A percentile compares a stretch with the other conserved stretches of the same genome.
Conservation (phyloP, 2,888 invertebrate genomes). For the Campoplex nolae region DNA sequence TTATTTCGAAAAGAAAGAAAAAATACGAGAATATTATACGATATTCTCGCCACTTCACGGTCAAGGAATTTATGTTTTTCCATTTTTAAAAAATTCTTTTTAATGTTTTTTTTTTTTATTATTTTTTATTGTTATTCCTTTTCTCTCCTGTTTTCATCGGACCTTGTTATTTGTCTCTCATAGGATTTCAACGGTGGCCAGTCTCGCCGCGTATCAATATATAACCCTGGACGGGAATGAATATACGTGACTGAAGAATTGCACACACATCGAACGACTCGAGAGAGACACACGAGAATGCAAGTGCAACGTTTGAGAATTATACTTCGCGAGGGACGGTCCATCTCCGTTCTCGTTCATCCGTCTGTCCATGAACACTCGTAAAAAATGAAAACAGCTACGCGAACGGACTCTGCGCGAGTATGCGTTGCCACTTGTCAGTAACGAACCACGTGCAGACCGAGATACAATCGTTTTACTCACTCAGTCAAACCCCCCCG, state of each 20-base stretch:
- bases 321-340: slow-evolving; percentile 25
- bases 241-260: slow-evolving; percentile 47
- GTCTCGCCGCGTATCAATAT: slow-evolving; percentile 43
- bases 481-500: background rate
- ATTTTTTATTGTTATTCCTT: slow-evolving; percentile 3
- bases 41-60: slow-evolving; percentile 45
- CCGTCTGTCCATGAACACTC: slow-evolving; percentile 15
- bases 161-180: slow-evolving; percentile 21
- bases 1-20: background rate
- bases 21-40: slow-evolving; percentile 48
- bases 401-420: slow-evolving; percentile 11
- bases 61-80: slow-evolving; percentile 36
- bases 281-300: slow-evolving; percentile 6
- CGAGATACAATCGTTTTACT: slow-evolving; percentile 8
- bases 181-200: slow-evolving; percentile 19
- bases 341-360: background rate
- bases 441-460: slow-evolving; percentile 57
- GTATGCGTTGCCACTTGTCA: slow-evolving; percentile 56
- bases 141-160: slow-evolving; percentile 16
- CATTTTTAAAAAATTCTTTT: slow-evolving; percentile 10
- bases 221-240: slow-evolving; percentile 24
- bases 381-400: slow-evolving; percentile 11
- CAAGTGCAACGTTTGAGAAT: slow-evolving; percentile 53
- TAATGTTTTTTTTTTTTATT: slow-evolving; percentile 7
- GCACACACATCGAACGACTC: slow-evolving; percentile 17